phyloP scores from a whole-genome alignment of 2,888 invertebrate species.

The Caenorhabditis angaria region DNA sequence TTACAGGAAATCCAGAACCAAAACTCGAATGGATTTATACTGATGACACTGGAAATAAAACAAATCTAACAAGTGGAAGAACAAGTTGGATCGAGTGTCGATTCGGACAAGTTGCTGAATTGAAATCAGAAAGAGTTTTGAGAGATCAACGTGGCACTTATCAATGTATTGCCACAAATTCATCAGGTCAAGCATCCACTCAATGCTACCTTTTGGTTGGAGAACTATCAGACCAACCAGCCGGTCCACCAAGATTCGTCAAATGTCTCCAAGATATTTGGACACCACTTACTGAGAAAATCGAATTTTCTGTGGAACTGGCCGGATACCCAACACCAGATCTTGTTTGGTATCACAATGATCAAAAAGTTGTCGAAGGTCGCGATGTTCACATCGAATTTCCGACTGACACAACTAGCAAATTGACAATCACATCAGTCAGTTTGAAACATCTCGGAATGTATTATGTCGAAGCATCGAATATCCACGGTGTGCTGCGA shows the following conservation, averaged over 20 bases:
- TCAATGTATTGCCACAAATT: conserved; percentile 63
- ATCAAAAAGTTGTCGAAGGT: conserved; percentile 54
- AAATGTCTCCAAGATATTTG: conserved; percentile 66
- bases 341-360: conserved; percentile 66
- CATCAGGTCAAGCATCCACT: conserved; percentile 56
- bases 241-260: conserved; percentile 65
- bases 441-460: conserved; percentile 58
- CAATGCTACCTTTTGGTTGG: conserved; percentile 65
- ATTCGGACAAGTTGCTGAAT: conserved; percentile 56
- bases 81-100: conserved; percentile 60
- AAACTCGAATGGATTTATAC: conserved; percentile 61
- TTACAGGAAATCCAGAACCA: conserved; percentile 58
- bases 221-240: conserved; percentile 55
- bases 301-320: conserved; percentile 63
- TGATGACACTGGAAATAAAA: conserved; percentile 52
- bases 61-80: conserved; percentile 39
- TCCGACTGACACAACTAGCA: conserved; percentile 52
- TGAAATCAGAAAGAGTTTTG: conserved; percentile 55
- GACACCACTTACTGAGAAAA: conserved; percentile 58
- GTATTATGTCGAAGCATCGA: conserved; percentile 65
- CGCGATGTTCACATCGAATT: conserved; percentile 55
- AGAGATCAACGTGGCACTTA: conserved; percentile 61
- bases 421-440: conserved; percentile 54
- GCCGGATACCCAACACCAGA: conserved; percentile 66
- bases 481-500: conserved; percentile 66